Evolutionary conservation across 2,113 vertebrate genomes (phyloP), one percentile per base, ranked within the genome.

Genomic region (Caranx ignobilis): DNA sequence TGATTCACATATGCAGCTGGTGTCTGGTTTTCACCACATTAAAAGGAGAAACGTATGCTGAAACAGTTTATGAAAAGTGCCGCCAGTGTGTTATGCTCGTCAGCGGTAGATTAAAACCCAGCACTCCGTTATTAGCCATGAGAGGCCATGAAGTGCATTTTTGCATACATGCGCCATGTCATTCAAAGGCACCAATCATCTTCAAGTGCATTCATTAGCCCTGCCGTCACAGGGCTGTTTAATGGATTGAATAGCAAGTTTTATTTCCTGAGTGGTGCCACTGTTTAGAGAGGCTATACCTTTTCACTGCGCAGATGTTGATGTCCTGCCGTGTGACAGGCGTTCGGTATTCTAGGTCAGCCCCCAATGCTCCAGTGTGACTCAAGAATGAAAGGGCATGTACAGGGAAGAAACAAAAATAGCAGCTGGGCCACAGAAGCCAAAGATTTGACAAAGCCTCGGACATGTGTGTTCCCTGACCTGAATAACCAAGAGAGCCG

Each of bases 291-390:
- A 41, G 39, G 39, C 39, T 41, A 26, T 26, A 79, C 86, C 76
- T 84, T 85, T 71, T 63, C 74, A 69, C 1, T 39, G 72, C 79
- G 73, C 85, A 86, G 71, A 80, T 87, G 85, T 78, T 89, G 57
- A 1, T 32, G 78, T 84, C 75, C 65, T 84, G 85, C 79, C 86
- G 76, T 87, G 85, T 89, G 91, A 88, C 89, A 90, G 79, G 68
- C 78, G 77, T 75, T 92, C 85, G 83, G 88, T 77, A 90, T 93
- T 94, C 90, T 92, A 87, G 94, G 91, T 93, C 91, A 90, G 75
- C 83, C 71, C 79, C 60, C 85, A 67, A 75, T 87, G 91, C 91
- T 88, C 82, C 84, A 73, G 82, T 77, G 87, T 86, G 81, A 92
- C 86, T 91, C 89, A 83, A 83, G 86, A 92, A 85, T 91, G 89